Evolutionary conservation across 2,113 vertebrate genomes (phyloP).

Genomic region (Grallaria varia): DNA sequence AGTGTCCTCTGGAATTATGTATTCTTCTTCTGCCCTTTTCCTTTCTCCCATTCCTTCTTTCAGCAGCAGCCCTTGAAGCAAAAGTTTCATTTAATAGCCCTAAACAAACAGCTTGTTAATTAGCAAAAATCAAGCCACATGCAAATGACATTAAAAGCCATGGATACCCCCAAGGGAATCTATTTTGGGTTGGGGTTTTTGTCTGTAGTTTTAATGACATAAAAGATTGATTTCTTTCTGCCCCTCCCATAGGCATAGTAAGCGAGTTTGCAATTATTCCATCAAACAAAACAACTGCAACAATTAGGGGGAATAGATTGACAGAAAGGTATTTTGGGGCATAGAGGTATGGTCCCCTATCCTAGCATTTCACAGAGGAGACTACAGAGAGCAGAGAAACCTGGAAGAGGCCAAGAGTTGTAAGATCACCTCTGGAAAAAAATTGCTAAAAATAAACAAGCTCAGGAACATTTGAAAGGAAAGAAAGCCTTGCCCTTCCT

Average conservation of each 20-base stretch:
- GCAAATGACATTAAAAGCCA: constrained; percentile 45
- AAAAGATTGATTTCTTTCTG: constrained; percentile 39
- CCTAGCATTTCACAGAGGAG: background rate
- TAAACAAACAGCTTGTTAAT: constrained; percentile 25
- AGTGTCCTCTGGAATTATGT: background rate
- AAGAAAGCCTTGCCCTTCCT: background rate
- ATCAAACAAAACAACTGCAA: background rate
- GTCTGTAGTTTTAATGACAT: background rate
- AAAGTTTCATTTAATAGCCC: background rate
- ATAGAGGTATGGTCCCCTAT: background rate
- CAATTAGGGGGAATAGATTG: background rate
- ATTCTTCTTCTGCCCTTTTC: background rate
- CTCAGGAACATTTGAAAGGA: background rate
- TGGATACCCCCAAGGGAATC: background rate
- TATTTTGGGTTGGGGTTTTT: background rate
- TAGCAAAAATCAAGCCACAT: constrained; percentile 26
- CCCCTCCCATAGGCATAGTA: background rate
- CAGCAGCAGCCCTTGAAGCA: background rate
- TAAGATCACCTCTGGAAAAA: background rate
- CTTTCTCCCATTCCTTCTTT: background rate
- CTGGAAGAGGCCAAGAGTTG: background rate
- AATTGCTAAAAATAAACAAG: background rate
- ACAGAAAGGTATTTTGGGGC: background rate
- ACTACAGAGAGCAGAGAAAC: background rate
- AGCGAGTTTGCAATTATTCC: background rate